Base-by-base conservation (phyloP, 2,113 vertebrate genomes). In the Irena cyanogastra region DNA sequence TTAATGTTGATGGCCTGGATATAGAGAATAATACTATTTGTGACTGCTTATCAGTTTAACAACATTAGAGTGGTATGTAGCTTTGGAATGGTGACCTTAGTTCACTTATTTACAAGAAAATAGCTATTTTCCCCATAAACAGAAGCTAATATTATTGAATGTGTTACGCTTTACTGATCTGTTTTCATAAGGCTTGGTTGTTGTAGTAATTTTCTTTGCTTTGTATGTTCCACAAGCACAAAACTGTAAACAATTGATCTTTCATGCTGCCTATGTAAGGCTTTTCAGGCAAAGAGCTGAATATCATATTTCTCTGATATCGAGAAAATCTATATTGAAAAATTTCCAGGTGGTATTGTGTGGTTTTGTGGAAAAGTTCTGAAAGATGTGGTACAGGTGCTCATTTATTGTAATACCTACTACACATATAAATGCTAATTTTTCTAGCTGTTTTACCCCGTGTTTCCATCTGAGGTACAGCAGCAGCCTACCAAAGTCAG, bases 401-500 rank as follows among this genome's bases (percentile, higher is more conserved):
- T 86, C 26, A 72, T 41, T 83, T 81, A 79, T 39, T 44, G 7
- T 49, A 80, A 52, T 53, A 64, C 56, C 90, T 41, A 50, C 45
- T 35, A 35, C 15, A 70, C 22, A 26, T 41, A 26, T 10, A 60
- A 50, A 86, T 37, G 44, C 14, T 37, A 28, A 8, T 81, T 71
- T 85, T 87, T 17, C 61, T 82, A 44, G 37, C 21, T 72, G 10
- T 88, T 78, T 70, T 49, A 65, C 12, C 33, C 54, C 56, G 44
- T 5, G 0, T 66, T 93, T 92, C 57, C 68, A 28, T 33, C 37
- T 49, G 42, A 68, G 47, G 64, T 37, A 27, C 16, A 72, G 39
- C 9, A 42, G 84, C 21, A 10, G 81, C 98, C 94, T 97, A 99
- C 99, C 99, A 0, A 99, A 99, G 92, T 99, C 97, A 4, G 99